These are phyloP conservation scores for Vanessa atalanta DNA, from an alignment of 1,140 invertebrate species.

Conservation along the genomic window DNA sequence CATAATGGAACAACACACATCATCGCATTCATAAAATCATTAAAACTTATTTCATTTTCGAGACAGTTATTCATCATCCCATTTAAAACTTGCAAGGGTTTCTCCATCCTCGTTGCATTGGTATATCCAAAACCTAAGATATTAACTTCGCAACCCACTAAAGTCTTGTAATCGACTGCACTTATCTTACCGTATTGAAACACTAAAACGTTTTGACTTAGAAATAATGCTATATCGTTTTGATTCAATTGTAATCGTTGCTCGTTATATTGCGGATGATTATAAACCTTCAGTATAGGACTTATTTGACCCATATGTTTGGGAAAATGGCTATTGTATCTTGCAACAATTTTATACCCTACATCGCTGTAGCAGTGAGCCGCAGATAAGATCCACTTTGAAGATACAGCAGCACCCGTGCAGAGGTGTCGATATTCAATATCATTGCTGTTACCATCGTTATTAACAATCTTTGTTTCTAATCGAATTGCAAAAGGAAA, in stretches of 20 bases:
- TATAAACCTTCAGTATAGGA: background rate
- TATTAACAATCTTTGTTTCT: background rate
- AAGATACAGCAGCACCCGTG: background rate
- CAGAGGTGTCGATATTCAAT: background rate
- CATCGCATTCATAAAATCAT: background rate
- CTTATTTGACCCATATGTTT: conserved; percentile 4
- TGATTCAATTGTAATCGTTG: background rate
- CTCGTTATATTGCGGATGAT: conserved; percentile 6
- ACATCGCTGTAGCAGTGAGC: conserved; percentile 1
- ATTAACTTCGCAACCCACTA: conserved; percentile 25
- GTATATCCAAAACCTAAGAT: conserved; percentile 24
- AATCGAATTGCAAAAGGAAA: conserved; percentile 30
- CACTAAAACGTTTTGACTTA: conserved; percentile 18
- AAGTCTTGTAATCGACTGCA: conserved; percentile 21
- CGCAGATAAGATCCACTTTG: conserved; percentile 16
- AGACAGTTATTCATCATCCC: conserved; percentile 28
- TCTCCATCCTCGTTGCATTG: conserved; percentile 15
- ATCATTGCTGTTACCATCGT: background rate
- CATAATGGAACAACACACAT: conserved; percentile 20
- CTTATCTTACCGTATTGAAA: conserved; percentile 21
- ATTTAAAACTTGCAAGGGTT: conserved; percentile 27
- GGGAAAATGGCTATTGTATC: conserved; percentile 27
- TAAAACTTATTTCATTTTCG: background rate
- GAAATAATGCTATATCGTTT: conserved; percentile 19
- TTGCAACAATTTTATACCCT: background rate